Evolutionary conservation across 2,888 invertebrate species (phyloP).

Genomic region (Caenorhabditis angaria): DNA sequence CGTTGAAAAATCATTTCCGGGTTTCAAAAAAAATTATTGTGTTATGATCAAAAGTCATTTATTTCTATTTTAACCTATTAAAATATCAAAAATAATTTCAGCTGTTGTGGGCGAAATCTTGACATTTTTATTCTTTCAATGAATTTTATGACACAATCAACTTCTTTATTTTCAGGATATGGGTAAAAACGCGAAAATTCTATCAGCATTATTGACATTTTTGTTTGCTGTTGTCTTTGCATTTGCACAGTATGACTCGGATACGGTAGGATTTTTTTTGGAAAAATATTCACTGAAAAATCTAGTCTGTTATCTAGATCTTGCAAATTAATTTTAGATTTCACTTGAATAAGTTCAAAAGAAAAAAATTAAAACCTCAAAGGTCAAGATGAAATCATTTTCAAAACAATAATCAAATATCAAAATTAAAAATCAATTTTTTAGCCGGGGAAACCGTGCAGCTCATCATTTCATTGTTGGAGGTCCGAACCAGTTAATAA

Average conservation of each 20-base stretch:
- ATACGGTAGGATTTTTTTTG: background rate
- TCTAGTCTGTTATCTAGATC: no score
- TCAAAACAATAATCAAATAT: background rate
- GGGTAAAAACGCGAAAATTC: conserved; percentile 43
- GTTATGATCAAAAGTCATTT: no score
- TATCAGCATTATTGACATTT: conserved; percentile 26
- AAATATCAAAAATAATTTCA: no score
- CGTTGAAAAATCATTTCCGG: no score
- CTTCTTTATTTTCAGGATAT: conserved; percentile 22
- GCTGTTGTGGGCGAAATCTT: no score
- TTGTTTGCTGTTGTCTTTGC: conserved; percentile 25
- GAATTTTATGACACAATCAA: no score
- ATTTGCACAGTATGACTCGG: conserved; percentile 32
- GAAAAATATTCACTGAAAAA: no score
- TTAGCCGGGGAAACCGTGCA: conserved; percentile 47
- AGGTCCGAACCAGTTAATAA: conserved; percentile 47
- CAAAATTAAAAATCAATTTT: background rate
- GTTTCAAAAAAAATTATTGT: no score
- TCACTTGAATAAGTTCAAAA: no score
- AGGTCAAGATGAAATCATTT: background rate
- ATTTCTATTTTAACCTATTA: no score
- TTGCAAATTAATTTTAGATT: no score
- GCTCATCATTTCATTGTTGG: conserved; percentile 53
- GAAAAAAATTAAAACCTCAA: background rate
- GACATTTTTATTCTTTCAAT: no score